Conservation (phyloP, 2,888 invertebrate species). For the Pyrgus malvae region DNA sequence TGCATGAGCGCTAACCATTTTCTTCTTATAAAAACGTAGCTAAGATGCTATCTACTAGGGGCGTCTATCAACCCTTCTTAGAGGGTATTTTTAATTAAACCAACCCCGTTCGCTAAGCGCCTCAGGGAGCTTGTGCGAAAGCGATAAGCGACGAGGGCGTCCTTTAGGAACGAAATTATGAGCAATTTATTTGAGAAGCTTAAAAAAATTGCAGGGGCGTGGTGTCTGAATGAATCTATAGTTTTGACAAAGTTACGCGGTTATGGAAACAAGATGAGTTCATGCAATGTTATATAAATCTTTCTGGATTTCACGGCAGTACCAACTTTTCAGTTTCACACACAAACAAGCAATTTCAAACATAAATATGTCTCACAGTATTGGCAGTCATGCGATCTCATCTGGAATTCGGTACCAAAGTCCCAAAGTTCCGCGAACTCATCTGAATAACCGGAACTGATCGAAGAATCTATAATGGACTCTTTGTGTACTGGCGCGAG, state of each 20-base stretch:
- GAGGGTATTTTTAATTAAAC: slow-evolving; percentile 35
- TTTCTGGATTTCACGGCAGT: too few relatives aligned
- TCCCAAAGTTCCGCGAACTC: slow-evolving; percentile 6
- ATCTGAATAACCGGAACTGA: slow-evolving; percentile 12
- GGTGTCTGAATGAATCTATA: background rate
- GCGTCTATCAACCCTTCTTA: slow-evolving; percentile 8
- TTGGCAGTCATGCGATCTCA: background rate
- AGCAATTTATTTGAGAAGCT: slow-evolving; percentile 4
- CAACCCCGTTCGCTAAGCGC: slow-evolving; percentile 12
- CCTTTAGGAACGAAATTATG: slow-evolving; percentile 5
- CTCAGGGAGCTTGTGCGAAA: slow-evolving; percentile 7
- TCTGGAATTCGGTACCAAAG: background rate
- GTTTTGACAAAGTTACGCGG: too few relatives aligned
- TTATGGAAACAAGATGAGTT: too few relatives aligned
- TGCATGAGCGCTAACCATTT: too few relatives aligned
- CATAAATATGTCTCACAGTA: background rate
- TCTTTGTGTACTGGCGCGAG: slow-evolving; percentile 2
- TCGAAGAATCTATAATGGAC: slow-evolving; percentile 9
- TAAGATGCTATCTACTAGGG: background rate
- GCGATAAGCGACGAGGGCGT: slow-evolving; percentile 3
- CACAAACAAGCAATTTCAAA: too few relatives aligned
- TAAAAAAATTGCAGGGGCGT: background rate
- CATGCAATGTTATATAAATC: too few relatives aligned
- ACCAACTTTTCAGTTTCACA: too few relatives aligned
- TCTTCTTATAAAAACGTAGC: background rate